phyloP scores from a whole-genome alignment of 2,113 vertebrate species.

The Procavia capensis region DNA sequence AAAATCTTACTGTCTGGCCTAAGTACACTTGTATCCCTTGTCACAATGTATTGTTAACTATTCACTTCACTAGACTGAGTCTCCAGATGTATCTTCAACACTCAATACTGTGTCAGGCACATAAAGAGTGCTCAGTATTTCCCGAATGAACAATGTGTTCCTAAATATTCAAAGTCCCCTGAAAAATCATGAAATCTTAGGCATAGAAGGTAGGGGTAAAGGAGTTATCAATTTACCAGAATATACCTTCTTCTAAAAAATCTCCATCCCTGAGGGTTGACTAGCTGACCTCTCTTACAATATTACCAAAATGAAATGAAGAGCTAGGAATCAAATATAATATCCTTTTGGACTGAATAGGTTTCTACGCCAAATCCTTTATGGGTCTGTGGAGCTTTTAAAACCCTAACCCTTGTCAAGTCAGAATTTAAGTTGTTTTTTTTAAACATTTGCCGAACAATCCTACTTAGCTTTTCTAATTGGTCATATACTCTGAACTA shows the following conservation, averaged over 20 bases:
- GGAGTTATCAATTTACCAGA: not conserved
- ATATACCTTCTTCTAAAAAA: constrained; percentile 30
- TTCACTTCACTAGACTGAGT: not conserved
- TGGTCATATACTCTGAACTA: constrained; percentile 7
- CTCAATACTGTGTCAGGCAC: not conserved
- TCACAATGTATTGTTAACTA: not conserved
- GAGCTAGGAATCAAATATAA: not conserved
- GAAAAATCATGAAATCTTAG: constrained; percentile 23
- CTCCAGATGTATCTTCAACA: not conserved
- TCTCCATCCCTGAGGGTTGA: not conserved
- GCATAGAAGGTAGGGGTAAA: not conserved
- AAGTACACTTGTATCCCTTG: not conserved
- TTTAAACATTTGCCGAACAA: not conserved
- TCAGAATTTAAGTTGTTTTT: constrained; percentile 15
- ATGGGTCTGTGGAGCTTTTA: not conserved
- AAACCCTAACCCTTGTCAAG: not conserved
- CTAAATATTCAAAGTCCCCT: not conserved
- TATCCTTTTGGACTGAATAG: not conserved
- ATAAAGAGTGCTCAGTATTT: not conserved
- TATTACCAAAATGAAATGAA: not conserved
- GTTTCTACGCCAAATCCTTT: not conserved
- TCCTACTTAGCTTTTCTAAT: not conserved
- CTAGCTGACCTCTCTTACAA: not conserved
- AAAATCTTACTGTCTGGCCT: not conserved
- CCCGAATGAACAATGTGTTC: not conserved